Base-by-base conservation (phyloP, 2,797 vertebrate genomes). In the Platyrinchus mystaceus region DNA sequence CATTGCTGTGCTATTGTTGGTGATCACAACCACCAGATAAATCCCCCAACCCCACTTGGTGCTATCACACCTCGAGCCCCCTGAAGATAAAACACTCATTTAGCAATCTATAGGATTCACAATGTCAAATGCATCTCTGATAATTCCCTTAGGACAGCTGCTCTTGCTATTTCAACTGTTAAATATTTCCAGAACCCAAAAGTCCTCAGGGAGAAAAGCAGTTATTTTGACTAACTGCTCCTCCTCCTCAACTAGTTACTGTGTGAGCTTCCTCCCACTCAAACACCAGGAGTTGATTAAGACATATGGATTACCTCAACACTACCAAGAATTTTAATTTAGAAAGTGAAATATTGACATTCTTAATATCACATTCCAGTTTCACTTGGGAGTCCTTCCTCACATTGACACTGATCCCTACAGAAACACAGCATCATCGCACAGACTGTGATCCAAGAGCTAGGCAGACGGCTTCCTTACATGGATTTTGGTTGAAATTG, bases 251-350 rank as follows among this genome's bases (percentile, higher is more conserved):
- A 22, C 87, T 74, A 96, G 85, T 84, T 79, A 88, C 89, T 94
- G 94, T 94, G 95, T 90, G 90, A 93, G 83, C 83, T 96, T 88
- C 93, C 91, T 96, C 95, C 95, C 91, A 97, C 96, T 96, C 96
- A 91, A 96, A 92, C 93, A 91, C 91, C 91, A 89, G 39, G 80
- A 96, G 94, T 3, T 95, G 94, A 96, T 97, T 97, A 96, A 96
- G 91, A 96, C 96, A 97, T 96, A 97, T 94, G 95, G 95, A 96
- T 96, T 92, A 96, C 92, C 95, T 95, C 95, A 97, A 96, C 94
- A 87, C 95, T 77, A 88, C 73, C 70, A 88, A 87, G 89, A 82
- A 82, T 88, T 94, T 84, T 91, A 87, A 83, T 94, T 88, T 70
- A 79, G 90, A 67, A 90, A 95, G 91, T 79, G 95, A 96, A 96